Conservation (phyloP, 2,888 invertebrate species). For the Drosophila multiciliata region DNA sequence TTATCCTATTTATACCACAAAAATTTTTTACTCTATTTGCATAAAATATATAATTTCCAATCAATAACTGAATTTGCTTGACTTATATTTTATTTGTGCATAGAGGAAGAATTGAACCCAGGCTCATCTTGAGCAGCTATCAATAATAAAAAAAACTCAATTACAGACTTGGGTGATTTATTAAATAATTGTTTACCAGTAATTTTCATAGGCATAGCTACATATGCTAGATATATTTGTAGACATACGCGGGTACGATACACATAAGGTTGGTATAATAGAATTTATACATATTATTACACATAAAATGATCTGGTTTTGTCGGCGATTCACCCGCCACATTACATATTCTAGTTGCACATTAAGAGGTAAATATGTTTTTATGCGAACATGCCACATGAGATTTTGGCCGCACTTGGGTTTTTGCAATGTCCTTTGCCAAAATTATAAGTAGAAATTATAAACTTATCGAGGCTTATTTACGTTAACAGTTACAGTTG, state of each 20-base stretch:
- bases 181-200: slow-evolving; percentile 75
- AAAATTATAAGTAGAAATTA: slow-evolving; percentile 39
- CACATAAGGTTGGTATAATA: slow-evolving; percentile 34
- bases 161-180: slow-evolving; percentile 71
- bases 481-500: slow-evolving; percentile 17
- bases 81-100: neutral
- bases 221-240: slow-evolving; percentile 44
- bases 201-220: slow-evolving; percentile 57
- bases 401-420: slow-evolving; percentile 69
- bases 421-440: slow-evolving; percentile 41
- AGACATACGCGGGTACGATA: slow-evolving; percentile 33
- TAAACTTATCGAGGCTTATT: slow-evolving; percentile 6
- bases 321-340: slow-evolving; percentile 54
- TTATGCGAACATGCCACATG: slow-evolving; percentile 57
- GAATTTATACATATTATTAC: slow-evolving; percentile 55
- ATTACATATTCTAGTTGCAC: slow-evolving; percentile 66
- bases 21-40: slow-evolving; percentile 13
- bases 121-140: neutral
- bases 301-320: slow-evolving; percentile 45
- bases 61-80: neutral
- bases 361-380: slow-evolving; percentile 74
- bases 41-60: slow-evolving; percentile 5
- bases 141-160: slow-evolving; percentile 10
- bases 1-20: slow-evolving; percentile 36
- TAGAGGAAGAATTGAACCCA: neutral